Evolutionary conservation across 2,113 vertebrate genomes (phyloP), one percentile per base, ranked within the genome.

Genomic region (Peromyscus maniculatus): DNA sequence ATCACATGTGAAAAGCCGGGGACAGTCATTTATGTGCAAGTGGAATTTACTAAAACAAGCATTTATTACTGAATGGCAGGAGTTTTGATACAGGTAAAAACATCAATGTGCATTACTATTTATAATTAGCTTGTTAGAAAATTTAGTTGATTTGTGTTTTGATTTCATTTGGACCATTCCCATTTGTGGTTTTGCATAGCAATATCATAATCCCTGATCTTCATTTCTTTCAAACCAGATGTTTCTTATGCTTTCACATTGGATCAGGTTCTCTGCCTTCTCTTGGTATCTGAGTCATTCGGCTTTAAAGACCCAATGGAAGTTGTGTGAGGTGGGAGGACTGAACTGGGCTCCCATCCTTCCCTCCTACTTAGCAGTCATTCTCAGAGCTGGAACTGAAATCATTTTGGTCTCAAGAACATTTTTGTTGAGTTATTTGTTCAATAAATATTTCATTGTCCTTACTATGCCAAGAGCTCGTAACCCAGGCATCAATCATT

Each of bases 391-490:
- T 72, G 11, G 87, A 91, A 22, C 49, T 84, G 66, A 72, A 33
- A 66, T 36, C 57, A 24, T 74, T 75, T 87, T 66, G n/a, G 6
- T 49, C 79, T 36, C 9, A 80, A 16, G 22, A 46, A 89, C 62
- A 77, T 10, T 96, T 92, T 87, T 90, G 0, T 86, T 87, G 36
- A 96, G 11, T 79, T 94, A 91, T 89, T 94, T 93, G 89, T 89
- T 88, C 66, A 91, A 19, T 96, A 95, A 97, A 87, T 86, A 95
- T 67, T 95, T 94, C 55, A 84, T 15, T 91, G 39, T 55, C 19
- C 31, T 39, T 24, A n/a, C 94, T 92, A 1, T 93, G 92, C 91
- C 77, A 95, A 84, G 39, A 94, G 26, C 57, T 93, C 67, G 93
- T 77, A 94, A 87, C 22, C 39, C 19, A 79, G 59, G 46, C 64